Evolutionary conservation across 2,113 vertebrate species (phyloP).

Genomic region (Tragelaphus scriptus): DNA sequence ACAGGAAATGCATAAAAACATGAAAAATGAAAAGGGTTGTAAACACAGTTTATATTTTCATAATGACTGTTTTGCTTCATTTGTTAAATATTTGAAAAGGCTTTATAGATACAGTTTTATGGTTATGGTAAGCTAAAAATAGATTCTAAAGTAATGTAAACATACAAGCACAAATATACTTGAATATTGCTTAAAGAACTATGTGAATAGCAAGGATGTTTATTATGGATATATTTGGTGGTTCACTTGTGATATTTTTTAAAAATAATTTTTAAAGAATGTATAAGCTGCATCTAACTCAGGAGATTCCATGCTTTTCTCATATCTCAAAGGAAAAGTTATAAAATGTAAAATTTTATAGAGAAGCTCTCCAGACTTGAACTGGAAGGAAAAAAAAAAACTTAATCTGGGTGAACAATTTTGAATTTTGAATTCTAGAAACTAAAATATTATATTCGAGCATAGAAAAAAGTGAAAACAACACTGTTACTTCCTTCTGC

Average conservation of each 20-base stretch:
- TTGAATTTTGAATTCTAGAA: conserved; percentile 18
- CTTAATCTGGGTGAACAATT: neutral
- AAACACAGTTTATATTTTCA: conserved; percentile 50
- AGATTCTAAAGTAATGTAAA: conserved; percentile 39
- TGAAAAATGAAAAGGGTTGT: neutral
- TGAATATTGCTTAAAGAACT: conserved; percentile 46
- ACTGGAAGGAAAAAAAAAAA: neutral
- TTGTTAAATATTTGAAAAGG: conserved; percentile 51
- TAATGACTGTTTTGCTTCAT: conserved; percentile 18
- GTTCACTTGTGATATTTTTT: conserved; percentile 39
- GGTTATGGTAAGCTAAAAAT: conserved; percentile 52
- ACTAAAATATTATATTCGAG: neutral
- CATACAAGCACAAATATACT: conserved; percentile 49
- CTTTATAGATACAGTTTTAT: conserved; percentile 43
- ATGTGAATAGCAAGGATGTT: conserved; percentile 9
- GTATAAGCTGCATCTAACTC: conserved; percentile 34
- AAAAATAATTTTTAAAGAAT: conserved; percentile 22
- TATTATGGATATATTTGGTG: conserved; percentile 18
- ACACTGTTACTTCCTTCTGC: neutral
- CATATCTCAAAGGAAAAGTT: conserved; percentile 39
- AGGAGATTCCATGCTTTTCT: conserved; percentile 40
- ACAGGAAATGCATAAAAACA: conserved; percentile 36
- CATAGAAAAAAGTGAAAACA: neutral
- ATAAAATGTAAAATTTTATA: conserved; percentile 25
- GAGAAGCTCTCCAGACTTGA: neutral